Evolutionary conservation across 2,888 invertebrate species (phyloP).

Genomic region (Odontomyia ornata): DNA sequence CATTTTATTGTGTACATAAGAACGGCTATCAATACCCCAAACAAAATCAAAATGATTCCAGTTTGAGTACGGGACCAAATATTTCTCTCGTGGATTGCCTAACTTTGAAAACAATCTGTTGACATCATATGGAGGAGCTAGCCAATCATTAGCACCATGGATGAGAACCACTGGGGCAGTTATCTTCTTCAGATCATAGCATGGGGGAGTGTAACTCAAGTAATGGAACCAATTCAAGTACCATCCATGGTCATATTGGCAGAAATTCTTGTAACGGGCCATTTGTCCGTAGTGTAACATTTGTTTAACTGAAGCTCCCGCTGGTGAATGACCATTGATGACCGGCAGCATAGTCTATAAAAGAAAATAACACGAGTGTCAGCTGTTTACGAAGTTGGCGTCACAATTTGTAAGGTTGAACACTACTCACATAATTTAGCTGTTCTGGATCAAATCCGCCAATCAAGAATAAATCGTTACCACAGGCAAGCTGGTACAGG

Average conservation of each 20-base stretch:
- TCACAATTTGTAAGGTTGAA: background rate
- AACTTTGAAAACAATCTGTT: slow-evolving; percentile 58
- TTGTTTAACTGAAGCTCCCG: slow-evolving; percentile 66
- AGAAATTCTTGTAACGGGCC: slow-evolving; percentile 54
- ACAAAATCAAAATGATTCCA: slow-evolving; percentile 76
- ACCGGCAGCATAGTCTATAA: slow-evolving; percentile 67
- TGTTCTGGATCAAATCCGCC: slow-evolving; percentile 62
- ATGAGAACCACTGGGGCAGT: slow-evolving; percentile 64
- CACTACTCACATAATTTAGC: slow-evolving; percentile 59
- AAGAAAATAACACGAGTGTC: background rate
- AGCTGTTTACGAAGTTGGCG: no score
- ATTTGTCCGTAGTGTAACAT: slow-evolving; percentile 67
- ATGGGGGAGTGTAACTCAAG: slow-evolving; percentile 61
- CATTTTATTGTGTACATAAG: slow-evolving; percentile 66
- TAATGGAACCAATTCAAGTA: slow-evolving; percentile 63
- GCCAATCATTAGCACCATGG: slow-evolving; percentile 66
- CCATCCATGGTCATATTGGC: slow-evolving; percentile 66
- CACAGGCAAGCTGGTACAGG: slow-evolving; percentile 67
- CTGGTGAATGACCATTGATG: slow-evolving; percentile 69
- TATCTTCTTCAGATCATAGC: slow-evolving; percentile 62
- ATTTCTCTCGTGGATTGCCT: slow-evolving; percentile 64
- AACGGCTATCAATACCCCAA: slow-evolving; percentile 69
- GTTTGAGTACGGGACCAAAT: slow-evolving; percentile 65
- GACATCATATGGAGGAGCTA: slow-evolving; percentile 67
- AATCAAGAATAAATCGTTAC: slow-evolving; percentile 68